Percentiles rank a stretch among this genome's conserved stretches.
These are phyloP conservation scores for Ernsta delagoae DNA, from an alignment of 2,888 invertebrate species.

Conservation along the genomic window DNA sequence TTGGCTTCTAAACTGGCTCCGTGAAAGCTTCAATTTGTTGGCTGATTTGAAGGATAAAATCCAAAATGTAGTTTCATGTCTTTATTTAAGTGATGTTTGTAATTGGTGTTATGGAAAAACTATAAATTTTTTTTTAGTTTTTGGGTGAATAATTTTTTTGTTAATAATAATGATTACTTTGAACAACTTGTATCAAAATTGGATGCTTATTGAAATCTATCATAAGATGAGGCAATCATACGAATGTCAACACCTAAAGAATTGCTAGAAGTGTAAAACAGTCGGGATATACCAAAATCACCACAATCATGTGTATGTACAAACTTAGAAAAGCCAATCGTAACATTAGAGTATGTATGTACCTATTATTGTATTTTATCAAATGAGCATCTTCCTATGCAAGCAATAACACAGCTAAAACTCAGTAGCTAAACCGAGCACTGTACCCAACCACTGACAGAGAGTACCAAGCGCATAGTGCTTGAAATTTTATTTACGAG, in stretches of 20 bases:
- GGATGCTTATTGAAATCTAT: not conserved
- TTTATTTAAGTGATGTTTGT: slow-evolving; percentile 30
- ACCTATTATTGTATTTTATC: too few relatives aligned
- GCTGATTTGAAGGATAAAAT: slow-evolving; percentile 23
- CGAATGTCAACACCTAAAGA: slow-evolving; percentile 49
- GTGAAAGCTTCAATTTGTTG: slow-evolving; percentile 33
- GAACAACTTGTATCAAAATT: too few relatives aligned
- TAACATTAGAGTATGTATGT: not conserved
- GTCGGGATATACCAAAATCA: slow-evolving; percentile 46
- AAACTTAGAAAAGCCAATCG: slow-evolving; percentile 8
- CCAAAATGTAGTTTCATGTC: slow-evolving; percentile 25
- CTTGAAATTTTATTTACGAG: slow-evolving; percentile 10
- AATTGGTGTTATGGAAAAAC: slow-evolving; percentile 30
- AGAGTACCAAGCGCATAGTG: not conserved
- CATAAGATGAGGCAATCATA: slow-evolving; percentile 63
- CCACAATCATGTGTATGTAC: slow-evolving; percentile 16
- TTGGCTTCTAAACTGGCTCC: slow-evolving; percentile 33
- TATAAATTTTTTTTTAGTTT: not conserved
- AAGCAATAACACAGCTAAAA: too few relatives aligned
- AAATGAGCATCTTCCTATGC: slow-evolving; percentile 3
- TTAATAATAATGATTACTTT: too few relatives aligned
- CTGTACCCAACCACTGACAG: slow-evolving; percentile 22
- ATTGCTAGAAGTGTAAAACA: slow-evolving; percentile 55
- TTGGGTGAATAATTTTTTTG: not conserved
- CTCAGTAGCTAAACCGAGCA: slow-evolving; percentile 15